phyloP scores from a whole-genome alignment of 37 sponge, comb jelly and placozoan species.

The Theonella swinhoei region DNA sequence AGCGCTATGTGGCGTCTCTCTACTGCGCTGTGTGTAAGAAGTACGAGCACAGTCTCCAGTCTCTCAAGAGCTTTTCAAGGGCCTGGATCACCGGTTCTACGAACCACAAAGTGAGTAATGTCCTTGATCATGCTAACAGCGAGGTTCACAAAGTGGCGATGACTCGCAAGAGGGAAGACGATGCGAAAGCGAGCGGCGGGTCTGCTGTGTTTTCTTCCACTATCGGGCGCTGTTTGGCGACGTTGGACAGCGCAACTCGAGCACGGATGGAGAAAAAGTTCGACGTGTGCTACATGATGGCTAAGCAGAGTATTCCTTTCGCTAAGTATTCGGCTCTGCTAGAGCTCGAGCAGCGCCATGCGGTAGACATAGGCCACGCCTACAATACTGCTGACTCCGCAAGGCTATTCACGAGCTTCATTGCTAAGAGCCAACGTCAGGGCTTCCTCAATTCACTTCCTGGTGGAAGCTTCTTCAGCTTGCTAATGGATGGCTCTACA shows the following conservation, averaged over 20 bases:
- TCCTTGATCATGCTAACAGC: slow-evolving; percentile 62
- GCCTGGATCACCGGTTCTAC: slow-evolving; percentile 65
- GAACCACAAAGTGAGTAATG: slow-evolving; percentile 66
- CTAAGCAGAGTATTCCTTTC: slow-evolving; percentile 42
- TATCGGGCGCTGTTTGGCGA: slow-evolving; percentile 25
- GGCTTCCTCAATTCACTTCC: slow-evolving; percentile 27
- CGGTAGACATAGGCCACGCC: slow-evolving; percentile 43
- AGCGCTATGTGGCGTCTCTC: slow-evolving; percentile 13
- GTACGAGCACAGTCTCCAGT: slow-evolving; percentile 28
- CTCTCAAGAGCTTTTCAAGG: slow-evolving; percentile 43
- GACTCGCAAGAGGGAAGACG: slow-evolving; percentile 1
- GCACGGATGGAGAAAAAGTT: slow-evolving; percentile 35
- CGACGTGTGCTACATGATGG: slow-evolving; percentile 50
- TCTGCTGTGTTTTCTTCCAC: slow-evolving; percentile 16
- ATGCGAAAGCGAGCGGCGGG: slow-evolving; percentile 32
- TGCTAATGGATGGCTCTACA: slow-evolving; percentile 71
- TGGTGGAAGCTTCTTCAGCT: slow-evolving; percentile 46
- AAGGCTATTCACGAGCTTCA: background rate
- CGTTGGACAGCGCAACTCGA: slow-evolving; percentile 21
- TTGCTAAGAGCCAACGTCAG: slow-evolving; percentile 45
- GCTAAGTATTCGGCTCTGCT: slow-evolving; percentile 17
- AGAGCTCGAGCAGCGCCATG: slow-evolving; percentile 45
- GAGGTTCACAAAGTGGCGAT: slow-evolving; percentile 4
- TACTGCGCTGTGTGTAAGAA: slow-evolving; percentile 49
- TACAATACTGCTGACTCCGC: slow-evolving; percentile 43